phyloP scores from a whole-genome alignment of 2,888 invertebrate species.

The Atethmia centrago region DNA sequence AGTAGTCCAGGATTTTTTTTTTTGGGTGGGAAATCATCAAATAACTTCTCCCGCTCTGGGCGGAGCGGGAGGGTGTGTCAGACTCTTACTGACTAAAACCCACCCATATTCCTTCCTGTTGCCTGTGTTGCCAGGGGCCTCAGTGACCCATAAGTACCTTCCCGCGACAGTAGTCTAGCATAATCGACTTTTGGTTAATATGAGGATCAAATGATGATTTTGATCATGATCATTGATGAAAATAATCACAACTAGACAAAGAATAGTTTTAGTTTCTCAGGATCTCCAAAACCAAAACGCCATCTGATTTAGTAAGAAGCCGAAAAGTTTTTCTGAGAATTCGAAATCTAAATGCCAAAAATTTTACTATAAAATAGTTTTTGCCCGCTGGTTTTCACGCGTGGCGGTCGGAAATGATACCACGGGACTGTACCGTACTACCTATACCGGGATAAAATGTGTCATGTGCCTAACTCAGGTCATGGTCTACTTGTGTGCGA shows the following conservation, averaged over 20 bases:
- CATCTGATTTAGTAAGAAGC: background rate
- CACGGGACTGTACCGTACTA: background rate
- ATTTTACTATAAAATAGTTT: background rate
- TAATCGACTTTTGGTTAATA: background rate
- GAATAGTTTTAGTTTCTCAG: background rate
- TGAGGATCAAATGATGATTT: background rate
- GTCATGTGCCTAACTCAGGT: background rate
- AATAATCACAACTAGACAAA: background rate
- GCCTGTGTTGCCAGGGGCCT: too few species aligned
- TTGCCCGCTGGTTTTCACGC: background rate
- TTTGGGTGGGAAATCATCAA: too few species aligned
- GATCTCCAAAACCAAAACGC: background rate
- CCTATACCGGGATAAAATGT: background rate
- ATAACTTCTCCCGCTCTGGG: too few species aligned
- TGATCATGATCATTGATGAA: background rate
- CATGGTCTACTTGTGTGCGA: background rate
- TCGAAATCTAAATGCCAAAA: background rate
- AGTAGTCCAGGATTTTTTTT: too few species aligned
- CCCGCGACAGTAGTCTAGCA: background rate
- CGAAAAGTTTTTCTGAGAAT: background rate
- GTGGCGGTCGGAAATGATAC: background rate
- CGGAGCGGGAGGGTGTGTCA: too few species aligned
- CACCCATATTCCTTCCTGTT: too few species aligned
- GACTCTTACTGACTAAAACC: too few species aligned
- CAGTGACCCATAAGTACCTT: too few species aligned